These are phyloP conservation scores for Caenorhabditis sp. DNA, from an alignment of 2,888 invertebrate genomes.

Conservation along the genomic window DNA sequence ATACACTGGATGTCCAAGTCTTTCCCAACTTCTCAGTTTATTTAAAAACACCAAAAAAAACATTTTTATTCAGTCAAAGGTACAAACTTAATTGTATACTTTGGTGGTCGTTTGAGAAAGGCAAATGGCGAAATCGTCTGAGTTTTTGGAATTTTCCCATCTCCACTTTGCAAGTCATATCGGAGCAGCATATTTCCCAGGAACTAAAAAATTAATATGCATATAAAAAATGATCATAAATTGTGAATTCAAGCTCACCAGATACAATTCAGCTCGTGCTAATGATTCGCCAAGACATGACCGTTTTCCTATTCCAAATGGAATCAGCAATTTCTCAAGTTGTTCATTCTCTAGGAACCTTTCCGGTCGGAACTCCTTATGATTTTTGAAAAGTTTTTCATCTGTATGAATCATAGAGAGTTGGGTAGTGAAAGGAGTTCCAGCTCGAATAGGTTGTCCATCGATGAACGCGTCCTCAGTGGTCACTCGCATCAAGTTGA, in stretches of 20 bases:
- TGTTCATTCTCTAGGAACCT: conserved; percentile 19
- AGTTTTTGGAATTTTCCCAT: background rate
- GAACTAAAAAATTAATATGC: conserved; percentile 9
- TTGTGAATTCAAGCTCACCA: conserved; percentile 13
- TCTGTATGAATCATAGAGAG: conserved; percentile 39
- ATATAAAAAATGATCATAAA: background rate
- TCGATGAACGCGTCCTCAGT: conserved; percentile 29
- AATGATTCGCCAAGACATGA: conserved; percentile 45
- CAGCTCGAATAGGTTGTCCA: conserved; percentile 29
- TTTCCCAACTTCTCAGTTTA: no score
- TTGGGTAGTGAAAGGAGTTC: conserved; percentile 33
- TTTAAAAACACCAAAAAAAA: no score
- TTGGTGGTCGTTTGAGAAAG: background rate
- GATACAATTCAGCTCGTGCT: conserved; percentile 44
- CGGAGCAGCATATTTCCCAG: background rate
- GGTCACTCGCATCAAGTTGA: conserved; percentile 22
- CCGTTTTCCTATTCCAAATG: conserved; percentile 49
- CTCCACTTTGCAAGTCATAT: background rate
- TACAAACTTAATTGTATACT: background rate
- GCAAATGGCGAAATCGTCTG: background rate
- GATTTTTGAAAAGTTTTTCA: conserved; percentile 32
- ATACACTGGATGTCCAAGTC: no score
- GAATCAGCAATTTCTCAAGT: conserved; percentile 29
- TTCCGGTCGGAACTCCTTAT: conserved; percentile 16
- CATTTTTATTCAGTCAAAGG: background rate